Evolutionary conservation across 2,113 vertebrate species (phyloP).

Genomic region (human (Homo sapiens)): GRCh38 chr7:48805501-48806000

Average conservation of each 20-base stretch:
- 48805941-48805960: not conserved
- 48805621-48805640: not conserved
- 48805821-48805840: not conserved
- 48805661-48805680: not conserved
- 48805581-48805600: not conserved
- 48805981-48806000: not conserved
- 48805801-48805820: not conserved
- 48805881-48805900: not conserved
- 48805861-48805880: not conserved
- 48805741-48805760: not conserved
- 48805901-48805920: not conserved
- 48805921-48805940: not conserved
- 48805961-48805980: not conserved
- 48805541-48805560: not conserved
- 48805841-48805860: not conserved
- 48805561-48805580: not conserved
- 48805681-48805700: not conserved
- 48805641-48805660: not conserved
- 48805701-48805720: not conserved
- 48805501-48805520: not conserved
- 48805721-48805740: not conserved
- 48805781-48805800: not conserved
- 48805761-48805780: not conserved
- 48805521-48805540: no score
- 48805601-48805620: rapidly evolving